phyloP scores from a whole-genome alignment of 2,113 vertebrate species.

The Coregonus clupeaformis region DNA sequence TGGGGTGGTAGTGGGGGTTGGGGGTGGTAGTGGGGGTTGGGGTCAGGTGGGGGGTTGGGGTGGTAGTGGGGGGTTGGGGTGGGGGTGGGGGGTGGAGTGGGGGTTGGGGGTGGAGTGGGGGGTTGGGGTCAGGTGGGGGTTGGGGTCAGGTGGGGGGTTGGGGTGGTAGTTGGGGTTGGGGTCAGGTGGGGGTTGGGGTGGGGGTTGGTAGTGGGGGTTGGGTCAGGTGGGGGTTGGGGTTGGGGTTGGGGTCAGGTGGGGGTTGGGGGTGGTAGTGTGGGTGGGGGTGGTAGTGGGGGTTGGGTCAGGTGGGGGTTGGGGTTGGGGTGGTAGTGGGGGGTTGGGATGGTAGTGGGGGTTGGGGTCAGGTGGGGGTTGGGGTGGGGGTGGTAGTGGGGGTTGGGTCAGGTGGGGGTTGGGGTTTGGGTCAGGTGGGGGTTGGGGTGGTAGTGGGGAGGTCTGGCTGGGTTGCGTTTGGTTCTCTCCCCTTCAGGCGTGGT shows the following conservation, averaged over 20 bases:
- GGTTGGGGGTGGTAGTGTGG: slow-evolving; percentile 40
- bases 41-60: slow-evolving; percentile 17
- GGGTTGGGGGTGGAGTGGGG: slow-evolving; percentile 31
- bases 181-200: slow-evolving; percentile 17
- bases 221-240: no score
- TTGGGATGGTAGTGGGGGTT: no score
- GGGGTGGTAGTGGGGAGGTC: slow-evolving; percentile 34
- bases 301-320: no score
- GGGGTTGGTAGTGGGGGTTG: slow-evolving; percentile 32
- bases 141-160: neutral
- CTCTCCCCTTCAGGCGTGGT: slow-evolving; percentile 20
- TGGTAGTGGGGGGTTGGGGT: slow-evolving; percentile 44
- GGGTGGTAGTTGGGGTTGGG: slow-evolving; percentile 43
- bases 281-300: no score
- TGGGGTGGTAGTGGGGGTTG: slow-evolving; percentile 37
- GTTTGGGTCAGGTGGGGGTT: slow-evolving; percentile 8
- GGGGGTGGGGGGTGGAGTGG: no score
- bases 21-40: slow-evolving; percentile 56
- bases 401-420: slow-evolving; percentile 40
- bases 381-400: slow-evolving; percentile 39
- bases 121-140: slow-evolving; percentile 54
- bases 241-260: slow-evolving; percentile 33
- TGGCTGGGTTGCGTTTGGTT: slow-evolving; percentile 21
- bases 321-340: slow-evolving; percentile 38
- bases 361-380: neutral